Evolutionary conservation across 2,797 vertebrate genomes (phyloP), one percentile per base, ranked within the genome.

Genomic region (Triplophysa yarkandensis): DNA sequence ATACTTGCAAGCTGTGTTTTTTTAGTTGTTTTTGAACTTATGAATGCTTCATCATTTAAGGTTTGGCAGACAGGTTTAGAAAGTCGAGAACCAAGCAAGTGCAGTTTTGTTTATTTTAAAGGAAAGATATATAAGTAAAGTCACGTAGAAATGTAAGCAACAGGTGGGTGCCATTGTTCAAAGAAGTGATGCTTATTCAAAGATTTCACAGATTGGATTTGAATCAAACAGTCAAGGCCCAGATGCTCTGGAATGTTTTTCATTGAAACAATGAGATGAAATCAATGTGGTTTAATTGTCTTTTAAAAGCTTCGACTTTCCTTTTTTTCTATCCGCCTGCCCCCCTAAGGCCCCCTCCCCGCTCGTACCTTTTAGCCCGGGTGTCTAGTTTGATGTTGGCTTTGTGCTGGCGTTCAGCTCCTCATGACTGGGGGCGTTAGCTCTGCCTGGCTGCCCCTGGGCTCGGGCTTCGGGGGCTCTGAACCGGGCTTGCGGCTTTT

Each of bases 381-480:
- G 64, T 84, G 65, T 84, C 78, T 81, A 70, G 74, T 81, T 74
- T 81, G 83, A 74, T 52, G 68, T 62, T 76, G 72, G 78, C 79
- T 82, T 76, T 80, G 77, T 79, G 77, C 67, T 76, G 58, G 78
- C 52, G 71, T 74, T 76, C 77, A 55, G 62, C 72, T 74, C 74
- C 69, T 80, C 68, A 79, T 83, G 82, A 77, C 73, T 74, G 48
- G 64, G 76, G 77, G 71, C 65, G 76, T 78, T 82, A 80, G 52
- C 60, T 69, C 32, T 77, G 77, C 80, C 70, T 75, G 66, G 65
- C 74, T 65, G 79, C 50, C 74, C 63, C 68, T 54, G 74, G 84
- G 86, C 87, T 89, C 11, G 6, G 87, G 83, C 88, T 81, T 85
- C 76, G 81, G 87, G 82, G 83, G 82, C 78, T 88, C 80, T 85